Percentiles rank a stretch among this genome's conserved stretches.
phyloP scores from a whole-genome alignment of 2,888 invertebrate species.

The Drosophila mercatorum region DNA sequence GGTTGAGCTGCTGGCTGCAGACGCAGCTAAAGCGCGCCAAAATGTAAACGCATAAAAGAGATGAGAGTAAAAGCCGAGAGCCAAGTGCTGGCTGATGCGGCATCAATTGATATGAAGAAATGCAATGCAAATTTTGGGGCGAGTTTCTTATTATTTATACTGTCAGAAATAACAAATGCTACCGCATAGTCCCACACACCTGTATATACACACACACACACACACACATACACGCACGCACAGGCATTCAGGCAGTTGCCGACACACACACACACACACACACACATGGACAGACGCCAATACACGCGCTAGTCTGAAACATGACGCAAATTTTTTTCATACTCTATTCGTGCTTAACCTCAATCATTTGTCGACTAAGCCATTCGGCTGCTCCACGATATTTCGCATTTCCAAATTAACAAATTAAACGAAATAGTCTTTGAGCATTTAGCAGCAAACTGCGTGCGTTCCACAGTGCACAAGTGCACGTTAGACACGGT shows the following conservation, averaged over 20 bases:
- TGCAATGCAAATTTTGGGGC: neutral
- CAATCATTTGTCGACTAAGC: constrained; percentile 40
- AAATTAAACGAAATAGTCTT: constrained; percentile 4
- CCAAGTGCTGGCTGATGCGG: constrained; percentile 38
- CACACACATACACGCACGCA: constrained; percentile 11
- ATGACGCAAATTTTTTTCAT: constrained; percentile 67
- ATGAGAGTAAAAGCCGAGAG: neutral
- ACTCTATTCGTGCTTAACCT: constrained; percentile 58
- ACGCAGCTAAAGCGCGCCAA: constrained; percentile 66
- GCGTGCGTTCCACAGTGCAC: neutral
- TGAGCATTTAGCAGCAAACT: neutral
- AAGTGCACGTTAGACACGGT: neutral
- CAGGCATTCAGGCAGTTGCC: constrained; percentile 2
- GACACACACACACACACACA: constrained; percentile 8
- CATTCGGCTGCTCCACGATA: neutral
- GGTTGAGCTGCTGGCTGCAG: constrained; percentile 11
- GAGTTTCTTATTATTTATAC: constrained; percentile 24
- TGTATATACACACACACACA: constrained; percentile 1
- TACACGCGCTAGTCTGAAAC: constrained; percentile 64
- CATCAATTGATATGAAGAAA: constrained; percentile 29
- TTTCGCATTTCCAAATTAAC: neutral
- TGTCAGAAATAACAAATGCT: constrained; percentile 36
- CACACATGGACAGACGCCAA: constrained; percentile 44
- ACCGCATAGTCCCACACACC: constrained; percentile 19
- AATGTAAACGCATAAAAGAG: constrained; percentile 29